Evolutionary conservation across 2,113 vertebrate species (phyloP), one percentile per base, ranked within the genome.

Genomic region (Tragelaphus imberbis): DNA sequence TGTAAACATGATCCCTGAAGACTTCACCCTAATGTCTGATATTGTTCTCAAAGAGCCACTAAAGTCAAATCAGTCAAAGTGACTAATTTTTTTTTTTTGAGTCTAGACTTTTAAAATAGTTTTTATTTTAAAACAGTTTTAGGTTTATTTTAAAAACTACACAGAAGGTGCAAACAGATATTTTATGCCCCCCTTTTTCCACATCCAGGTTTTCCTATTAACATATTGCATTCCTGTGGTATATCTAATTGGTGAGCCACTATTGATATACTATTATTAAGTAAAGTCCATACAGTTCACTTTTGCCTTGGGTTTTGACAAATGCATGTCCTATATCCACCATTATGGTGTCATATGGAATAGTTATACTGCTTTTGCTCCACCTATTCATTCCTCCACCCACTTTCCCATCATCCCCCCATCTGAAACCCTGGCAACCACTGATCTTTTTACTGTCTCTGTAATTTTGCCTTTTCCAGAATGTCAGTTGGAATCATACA

Each of bases 41-140:
- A 71, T 61, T 33, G 47, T 95, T 91, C n/a, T 82, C n/a, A 93
- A 85, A 55, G 75, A 90, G 71, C 30, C 51, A 61, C 14, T 47
- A 30, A 30, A 82, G 12, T 87, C 40, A 91, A 85, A 90, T 17
- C 23, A 59, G 28, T 65, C 25, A 28, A 84, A 65, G 8, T 11
- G 47, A 84, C 75, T n/a, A 77, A 14, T 63, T 59, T 77, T 44
- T 51, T 94, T 75, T 49, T 75, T 16, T 30, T 63, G 13, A 91
- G 40, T 82, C 33, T 49, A 4, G 49, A 16, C 12, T 91, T 97
- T 98, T 94, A 6, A 91, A 90, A 65, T 77, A 44, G 33, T 59
- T 85, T 93, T 97, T 71, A 56, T 84, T 77, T 79, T 63, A 75
- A 14, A 61, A 23, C 19, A 96, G 51, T 84, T 88, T 97, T 81